Evolutionary conservation across 2,888 invertebrate genomes (phyloP), one percentile per base, ranked within the genome.

Genomic region (Agelastica alni): DNA sequence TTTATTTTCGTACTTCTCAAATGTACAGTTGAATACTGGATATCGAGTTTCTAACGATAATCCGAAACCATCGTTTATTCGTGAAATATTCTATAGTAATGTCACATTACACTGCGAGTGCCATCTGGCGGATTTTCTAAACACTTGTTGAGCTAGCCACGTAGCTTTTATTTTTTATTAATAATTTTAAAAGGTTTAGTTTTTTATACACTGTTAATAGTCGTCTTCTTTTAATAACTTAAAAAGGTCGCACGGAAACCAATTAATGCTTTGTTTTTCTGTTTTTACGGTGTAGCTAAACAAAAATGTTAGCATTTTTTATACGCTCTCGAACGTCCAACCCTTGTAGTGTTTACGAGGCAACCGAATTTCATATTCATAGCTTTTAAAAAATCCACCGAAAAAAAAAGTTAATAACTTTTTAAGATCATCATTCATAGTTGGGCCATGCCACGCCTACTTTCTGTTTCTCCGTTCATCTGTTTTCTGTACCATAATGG

Each of bases 401-500:
- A 51, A 57, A 62, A 64, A n/a, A 64, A 64, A 64, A 64, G 61
- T 64, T 64, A 64, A 64, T 64, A 63, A 63, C 61, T 63, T 61
- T n/a, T 63, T 49, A 54, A 49, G 59, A 62, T 62, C 56, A 62
- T 64, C 62, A 62, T 61, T 64, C 62, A 59, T 61, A 56, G 60
- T 49, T 52, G 44, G 56, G 54, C 54, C 36, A 51, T 45, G 60
- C 51, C 62, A 59, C 63, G 61, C 64, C 64, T 26, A 60, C 56
- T 43, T 56, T 60, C 53, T 41, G 56, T 56, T 56, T 52, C 52
- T 45, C 47, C 49, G 52, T 55, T 58, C 58, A 54, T 54, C 56
- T 49, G 54, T 56, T 56, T 56, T 51, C 20, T 6, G 37, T 39
- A 18, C 20, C 12, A 39, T 13, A 20, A 5, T 39, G 37, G 37